phyloP scores from a whole-genome alignment of 2,797 vertebrate species.

The Dendrocincla tyrannina region DNA sequence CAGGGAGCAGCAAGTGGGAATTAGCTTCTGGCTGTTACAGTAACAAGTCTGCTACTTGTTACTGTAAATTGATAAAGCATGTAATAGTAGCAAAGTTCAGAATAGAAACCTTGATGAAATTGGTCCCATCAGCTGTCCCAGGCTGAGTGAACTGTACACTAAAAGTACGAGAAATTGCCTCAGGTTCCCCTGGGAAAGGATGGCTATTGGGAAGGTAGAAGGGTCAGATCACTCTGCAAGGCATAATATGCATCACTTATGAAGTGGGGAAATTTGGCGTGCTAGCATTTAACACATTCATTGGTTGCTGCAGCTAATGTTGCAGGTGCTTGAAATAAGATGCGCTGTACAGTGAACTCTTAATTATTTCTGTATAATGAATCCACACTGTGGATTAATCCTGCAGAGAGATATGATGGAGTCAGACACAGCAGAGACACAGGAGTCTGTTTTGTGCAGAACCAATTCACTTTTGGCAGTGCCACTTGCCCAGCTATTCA shows the following conservation, averaged over 20 bases:
- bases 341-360: not conserved
- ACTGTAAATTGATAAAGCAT: not conserved
- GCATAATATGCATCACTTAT: not conserved
- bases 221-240: not conserved
- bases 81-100: not conserved
- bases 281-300: not conserved
- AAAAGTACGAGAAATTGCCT: not conserved
- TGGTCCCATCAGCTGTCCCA: not conserved
- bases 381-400: not conserved
- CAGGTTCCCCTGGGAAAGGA: not conserved
- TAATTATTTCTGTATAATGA: slow-evolving; percentile 20
- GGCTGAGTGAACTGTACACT: not conserved
- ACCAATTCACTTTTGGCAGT: not conserved
- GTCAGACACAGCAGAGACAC: not conserved
- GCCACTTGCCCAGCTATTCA: not conserved
- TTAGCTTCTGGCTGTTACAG: not conserved
- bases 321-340: not conserved
- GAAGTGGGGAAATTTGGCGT: not conserved
- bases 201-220: not conserved
- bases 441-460: not conserved
- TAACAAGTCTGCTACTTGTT: not conserved
- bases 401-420: not conserved
- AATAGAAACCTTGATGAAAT: not conserved
- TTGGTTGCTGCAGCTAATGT: not conserved
- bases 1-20: not conserved